Conservation (phyloP, 2,113 vertebrate species). For the Ctenodactylus gundi region DNA sequence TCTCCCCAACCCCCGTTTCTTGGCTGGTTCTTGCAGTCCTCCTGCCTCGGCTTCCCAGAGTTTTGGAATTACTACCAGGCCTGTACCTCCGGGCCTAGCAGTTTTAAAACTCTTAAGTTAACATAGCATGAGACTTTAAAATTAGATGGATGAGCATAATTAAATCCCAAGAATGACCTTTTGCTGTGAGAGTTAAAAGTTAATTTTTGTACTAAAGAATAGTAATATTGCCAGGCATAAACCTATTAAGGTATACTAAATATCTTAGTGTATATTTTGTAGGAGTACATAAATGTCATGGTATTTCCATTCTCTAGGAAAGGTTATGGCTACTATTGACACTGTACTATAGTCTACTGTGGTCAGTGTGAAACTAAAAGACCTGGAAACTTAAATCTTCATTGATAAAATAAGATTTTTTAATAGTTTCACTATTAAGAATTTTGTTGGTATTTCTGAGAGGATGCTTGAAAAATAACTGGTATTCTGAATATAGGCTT, state of each 20-base stretch:
- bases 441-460: background rate
- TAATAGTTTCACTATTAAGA: background rate
- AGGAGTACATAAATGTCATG: background rate
- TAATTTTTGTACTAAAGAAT: conserved; percentile 28
- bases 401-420: background rate
- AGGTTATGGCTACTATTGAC: background rate
- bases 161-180: background rate
- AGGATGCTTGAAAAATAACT: background rate
- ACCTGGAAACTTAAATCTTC: conserved; percentile 13
- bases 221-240: background rate
- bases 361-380: background rate
- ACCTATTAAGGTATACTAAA: background rate
- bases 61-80: too few relatives aligned
- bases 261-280: conserved; percentile 48
- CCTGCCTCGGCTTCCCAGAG: too few relatives aligned
- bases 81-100: too few relatives aligned
- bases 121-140: background rate
- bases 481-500: background rate
- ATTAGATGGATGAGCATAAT: background rate
- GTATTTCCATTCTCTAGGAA: background rate
- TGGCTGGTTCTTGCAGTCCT: too few relatives aligned
- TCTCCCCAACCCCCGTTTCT: too few relatives aligned
- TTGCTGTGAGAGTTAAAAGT: background rate
- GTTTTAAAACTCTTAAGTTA: conserved; percentile 1
- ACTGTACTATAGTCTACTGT: background rate